phyloP scores from a whole-genome alignment of 37 sponge, comb jelly and placozoan genomes.

The Geodia barretti region DNA sequence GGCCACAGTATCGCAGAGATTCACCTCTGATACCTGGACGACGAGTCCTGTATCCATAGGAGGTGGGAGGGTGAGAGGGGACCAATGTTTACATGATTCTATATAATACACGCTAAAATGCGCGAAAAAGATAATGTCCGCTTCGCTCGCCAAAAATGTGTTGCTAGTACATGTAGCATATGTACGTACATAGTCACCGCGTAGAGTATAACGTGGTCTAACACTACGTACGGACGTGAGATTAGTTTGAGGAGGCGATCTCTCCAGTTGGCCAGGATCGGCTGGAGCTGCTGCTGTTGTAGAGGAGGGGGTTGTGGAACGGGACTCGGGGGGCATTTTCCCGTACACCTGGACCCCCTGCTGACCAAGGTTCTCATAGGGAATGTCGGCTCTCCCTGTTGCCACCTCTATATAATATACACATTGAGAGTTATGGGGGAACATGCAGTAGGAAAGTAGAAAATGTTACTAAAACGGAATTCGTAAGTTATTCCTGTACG shows the following conservation, averaged over 20 bases:
- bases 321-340: conserved; percentile 72
- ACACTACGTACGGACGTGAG: neutral
- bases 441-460: too few relatives aligned
- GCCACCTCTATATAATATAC: conserved; percentile 53
- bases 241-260: conserved; percentile 78
- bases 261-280: conserved; percentile 74
- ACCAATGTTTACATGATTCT: neutral
- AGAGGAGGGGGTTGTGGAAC: conserved; percentile 73
- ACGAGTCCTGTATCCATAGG: neutral
- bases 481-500: too few relatives aligned
- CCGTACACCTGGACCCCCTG: conserved; percentile 78
- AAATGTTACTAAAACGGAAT: too few relatives aligned
- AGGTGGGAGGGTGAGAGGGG: neutral
- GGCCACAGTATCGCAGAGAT: neutral
- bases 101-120: too few relatives aligned
- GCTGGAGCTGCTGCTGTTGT: conserved; percentile 84
- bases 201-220: neutral
- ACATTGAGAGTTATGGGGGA: too few relatives aligned
- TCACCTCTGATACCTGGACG: neutral
- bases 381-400: conserved; percentile 76
- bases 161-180: too few relatives aligned
- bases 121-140: too few relatives aligned
- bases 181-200: neutral
- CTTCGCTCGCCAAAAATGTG: too few relatives aligned
- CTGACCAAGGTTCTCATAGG: conserved; percentile 57